Evolutionary conservation across 2,113 vertebrate species (phyloP), one percentile per base, ranked within the genome.

Genomic region (Ceratotherium simum): DNA sequence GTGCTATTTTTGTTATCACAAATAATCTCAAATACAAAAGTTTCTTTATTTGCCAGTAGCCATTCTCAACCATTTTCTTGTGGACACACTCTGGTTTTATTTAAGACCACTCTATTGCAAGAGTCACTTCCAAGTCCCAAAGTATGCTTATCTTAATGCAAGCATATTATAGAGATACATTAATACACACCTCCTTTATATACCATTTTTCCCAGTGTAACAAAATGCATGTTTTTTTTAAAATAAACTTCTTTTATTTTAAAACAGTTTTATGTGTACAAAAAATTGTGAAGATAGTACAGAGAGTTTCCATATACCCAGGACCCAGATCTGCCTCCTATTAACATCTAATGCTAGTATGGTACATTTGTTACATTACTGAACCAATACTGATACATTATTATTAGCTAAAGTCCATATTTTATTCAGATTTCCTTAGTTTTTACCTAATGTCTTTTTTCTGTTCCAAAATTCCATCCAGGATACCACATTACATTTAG

Each of bases 151-250:
- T n/a, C 25, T 95, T 79, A 67, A 80, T 73, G n/a, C 4, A 83
- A 78, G 16, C 8, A n/a, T 64, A 58, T 39, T 73, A 60, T 6
- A 76, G 4, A 97, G 83, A 69, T 83, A 95, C 92, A 94, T 98
- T 97, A 97, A 93, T 79, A 92, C 81, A 16, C 23, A 60, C 95
- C 73, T 97, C 95, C 90, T 97, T 96, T 0, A 2, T 64, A 84
- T 94, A 82, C 90, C 85, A 87, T 97, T 97, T 97, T 94, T 83
- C 93, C 79, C 91, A 93, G 78, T 93, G 27, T 86, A 94, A 85
- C 33, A 85, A 76, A 95, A 96, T 90, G 72, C 58, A 96, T 0
- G 21, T 89, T 97, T 97, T 97, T 97, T 42, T 21, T 1, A 96
- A 98, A 97, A 31, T 36, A 16, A 83, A n/a, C 5, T 33, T 39